Evolutionary conservation across 2,113 vertebrate genomes (phyloP), one percentile per base, ranked within the genome.

Genomic region (Prionailurus viverrinus): DNA sequence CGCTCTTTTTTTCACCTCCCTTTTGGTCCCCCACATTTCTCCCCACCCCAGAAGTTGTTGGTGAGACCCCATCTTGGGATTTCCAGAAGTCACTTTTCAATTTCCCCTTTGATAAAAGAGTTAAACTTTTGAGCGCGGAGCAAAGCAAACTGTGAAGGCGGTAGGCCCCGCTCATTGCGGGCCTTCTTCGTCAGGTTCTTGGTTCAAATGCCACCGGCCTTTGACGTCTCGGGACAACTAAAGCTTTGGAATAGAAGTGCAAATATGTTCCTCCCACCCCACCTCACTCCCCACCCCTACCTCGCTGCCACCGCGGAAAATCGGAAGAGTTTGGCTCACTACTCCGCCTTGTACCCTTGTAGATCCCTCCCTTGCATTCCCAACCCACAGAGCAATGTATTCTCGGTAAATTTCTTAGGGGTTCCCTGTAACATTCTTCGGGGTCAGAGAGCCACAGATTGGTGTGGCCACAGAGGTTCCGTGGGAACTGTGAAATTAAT

Each of bases 41-140:
- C 55, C 25, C 55, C 33, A 80, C 27, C 48, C 86, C 14, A 73
- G 55, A 89, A 96, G 53, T 94, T 69, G 61, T 53, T 89, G 69
- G 3, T 16, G 18, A 96, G 65, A 58, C 65, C 53, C 29, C 19
- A 19, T 81, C 73, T 95, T 91, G 55, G 48, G 65, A 97, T 94
- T 80, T 97, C 61, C 36, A 91, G 80, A 97, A 98, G 96, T 96
- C 93, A 96, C 78, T 97, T 97, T 93, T 92, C 90, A 92, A 91
- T 76, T 97, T 81, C 78, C 91, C 48, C 58, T 68, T 96, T 89
- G 85, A 90, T 58, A 90, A 87, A 31, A 83, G 51, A 96, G 83
- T 97, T 94, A 95, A 97, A 97, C 74, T 98, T 96, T 68, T 0
- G 8, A 83, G 16, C 10, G 19, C 27, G 9, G 19, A 82, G 53